Evolutionary conservation across 2,113 vertebrate species (phyloP).

Genomic region (Saccopteryx bilineata): DNA sequence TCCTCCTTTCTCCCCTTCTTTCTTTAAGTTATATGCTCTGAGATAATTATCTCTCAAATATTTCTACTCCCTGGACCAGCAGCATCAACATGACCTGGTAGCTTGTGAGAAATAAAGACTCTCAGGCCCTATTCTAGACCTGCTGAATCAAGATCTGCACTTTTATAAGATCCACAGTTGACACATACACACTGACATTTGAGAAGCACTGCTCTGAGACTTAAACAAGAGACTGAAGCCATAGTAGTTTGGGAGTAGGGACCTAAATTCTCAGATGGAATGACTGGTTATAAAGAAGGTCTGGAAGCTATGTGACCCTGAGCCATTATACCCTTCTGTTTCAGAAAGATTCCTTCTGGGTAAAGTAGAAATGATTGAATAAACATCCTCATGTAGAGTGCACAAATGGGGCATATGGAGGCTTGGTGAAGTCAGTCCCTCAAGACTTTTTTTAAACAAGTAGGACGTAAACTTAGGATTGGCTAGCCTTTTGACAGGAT

Average conservation of each 20-base stretch:
- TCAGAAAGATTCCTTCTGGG: constrained; percentile 22
- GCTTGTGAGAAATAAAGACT: constrained; percentile 28
- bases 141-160: background rate
- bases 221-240: background rate
- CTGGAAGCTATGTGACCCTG: constrained; percentile 23
- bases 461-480: background rate
- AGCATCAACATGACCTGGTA: background rate
- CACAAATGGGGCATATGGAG: background rate
- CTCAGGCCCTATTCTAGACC: background rate
- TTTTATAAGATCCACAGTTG: background rate
- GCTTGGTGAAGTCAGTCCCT: background rate
- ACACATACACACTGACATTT: background rate
- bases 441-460: constrained; percentile 25
- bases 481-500: constrained; percentile 28
- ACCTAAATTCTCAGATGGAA: background rate
- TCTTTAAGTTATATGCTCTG: background rate
- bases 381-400: background rate
- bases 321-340: background rate
- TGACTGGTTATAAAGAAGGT: background rate
- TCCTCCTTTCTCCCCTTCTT: background rate
- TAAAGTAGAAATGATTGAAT: constrained; percentile 27
- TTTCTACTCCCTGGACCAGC: background rate
- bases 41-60: background rate
- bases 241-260: background rate
- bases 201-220: background rate